Evolutionary conservation across 2,888 invertebrate species (phyloP).

Genomic region (Lapara coniferarum): DNA sequence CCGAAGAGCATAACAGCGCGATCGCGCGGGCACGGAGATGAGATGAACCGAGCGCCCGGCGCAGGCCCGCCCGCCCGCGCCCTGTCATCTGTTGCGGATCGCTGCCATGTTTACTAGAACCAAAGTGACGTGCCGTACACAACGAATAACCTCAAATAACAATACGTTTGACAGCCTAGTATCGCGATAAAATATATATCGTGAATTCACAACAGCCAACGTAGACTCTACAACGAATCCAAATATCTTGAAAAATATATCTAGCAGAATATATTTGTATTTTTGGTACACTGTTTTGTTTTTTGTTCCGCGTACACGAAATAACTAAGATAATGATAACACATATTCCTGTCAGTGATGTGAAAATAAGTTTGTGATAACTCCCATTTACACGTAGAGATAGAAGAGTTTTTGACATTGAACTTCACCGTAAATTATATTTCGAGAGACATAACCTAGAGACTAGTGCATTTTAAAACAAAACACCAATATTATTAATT

Average conservation of each 20-base stretch:
- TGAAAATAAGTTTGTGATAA: conserved; percentile 36
- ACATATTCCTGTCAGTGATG: conserved; percentile 40
- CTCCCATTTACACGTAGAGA: conserved; percentile 34
- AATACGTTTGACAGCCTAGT: conserved; percentile 57
- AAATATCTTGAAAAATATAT: conserved; percentile 40
- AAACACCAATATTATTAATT: conserved; percentile 36
- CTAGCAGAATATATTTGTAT: conserved; percentile 29
- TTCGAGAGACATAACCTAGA: conserved; percentile 33
- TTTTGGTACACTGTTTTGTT: conserved; percentile 34
- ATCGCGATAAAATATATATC: conserved; percentile 50
- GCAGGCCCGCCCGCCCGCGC: conserved; percentile 78
- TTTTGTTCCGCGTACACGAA: conserved; percentile 26
- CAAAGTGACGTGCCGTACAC: conserved; percentile 77
- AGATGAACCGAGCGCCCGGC: conserved; percentile 71
- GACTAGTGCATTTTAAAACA: conserved; percentile 27
- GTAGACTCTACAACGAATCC: conserved; percentile 69
- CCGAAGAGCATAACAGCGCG: conserved; percentile 56
- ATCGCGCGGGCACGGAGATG: conserved; percentile 64
- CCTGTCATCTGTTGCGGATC: conserved; percentile 80
- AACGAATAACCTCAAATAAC: conserved; percentile 79
- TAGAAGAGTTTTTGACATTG: conserved; percentile 35
- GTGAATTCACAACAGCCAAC: conserved; percentile 46
- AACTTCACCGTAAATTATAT: conserved; percentile 35
- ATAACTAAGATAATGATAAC: conserved; percentile 39
- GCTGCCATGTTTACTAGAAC: conserved; percentile 81